Evolutionary conservation across 2,113 vertebrate genomes (phyloP).

Genomic region (Marmota monax): DNA sequence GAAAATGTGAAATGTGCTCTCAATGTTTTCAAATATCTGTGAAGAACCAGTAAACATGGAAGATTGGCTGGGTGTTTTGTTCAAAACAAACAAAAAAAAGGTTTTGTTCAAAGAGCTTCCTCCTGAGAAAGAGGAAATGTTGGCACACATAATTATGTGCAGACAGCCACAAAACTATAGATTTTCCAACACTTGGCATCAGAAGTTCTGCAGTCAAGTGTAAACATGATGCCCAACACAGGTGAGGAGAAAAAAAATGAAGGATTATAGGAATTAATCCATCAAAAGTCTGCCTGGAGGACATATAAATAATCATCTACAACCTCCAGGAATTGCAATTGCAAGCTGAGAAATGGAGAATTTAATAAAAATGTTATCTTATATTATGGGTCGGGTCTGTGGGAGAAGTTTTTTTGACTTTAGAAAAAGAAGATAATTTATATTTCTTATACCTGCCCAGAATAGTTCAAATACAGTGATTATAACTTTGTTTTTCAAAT

Average conservation of each 20-base stretch:
- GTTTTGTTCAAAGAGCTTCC: constrained; percentile 40
- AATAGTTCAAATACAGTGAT: neutral
- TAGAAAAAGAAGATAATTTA: neutral
- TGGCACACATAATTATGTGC: neutral
- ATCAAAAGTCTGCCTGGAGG: neutral
- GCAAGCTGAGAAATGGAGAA: neutral
- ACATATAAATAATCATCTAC: neutral
- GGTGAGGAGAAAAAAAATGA: constrained; percentile 16
- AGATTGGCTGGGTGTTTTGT: neutral
- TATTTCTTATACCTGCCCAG: neutral
- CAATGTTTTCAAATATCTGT: neutral
- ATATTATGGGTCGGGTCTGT: neutral
- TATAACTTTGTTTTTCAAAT: neutral
- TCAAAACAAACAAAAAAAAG: too few species aligned
- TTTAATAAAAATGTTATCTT: neutral
- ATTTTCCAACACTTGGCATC: constrained; percentile 6
- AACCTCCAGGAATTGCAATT: constrained; percentile 29
- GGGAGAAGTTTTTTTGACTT: neutral
- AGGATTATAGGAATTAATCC: constrained; percentile 56
- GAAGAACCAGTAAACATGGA: constrained; percentile 14
- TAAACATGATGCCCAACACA: constrained; percentile 31
- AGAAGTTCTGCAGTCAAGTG: constrained; percentile 41
- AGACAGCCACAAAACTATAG: neutral
- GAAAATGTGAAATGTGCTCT: neutral
- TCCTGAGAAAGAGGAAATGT: constrained; percentile 8